Conservation (phyloP, 30 jellyfish, hydroid and myxozoan genomes). For the Cassiopea xamachana region DNA sequence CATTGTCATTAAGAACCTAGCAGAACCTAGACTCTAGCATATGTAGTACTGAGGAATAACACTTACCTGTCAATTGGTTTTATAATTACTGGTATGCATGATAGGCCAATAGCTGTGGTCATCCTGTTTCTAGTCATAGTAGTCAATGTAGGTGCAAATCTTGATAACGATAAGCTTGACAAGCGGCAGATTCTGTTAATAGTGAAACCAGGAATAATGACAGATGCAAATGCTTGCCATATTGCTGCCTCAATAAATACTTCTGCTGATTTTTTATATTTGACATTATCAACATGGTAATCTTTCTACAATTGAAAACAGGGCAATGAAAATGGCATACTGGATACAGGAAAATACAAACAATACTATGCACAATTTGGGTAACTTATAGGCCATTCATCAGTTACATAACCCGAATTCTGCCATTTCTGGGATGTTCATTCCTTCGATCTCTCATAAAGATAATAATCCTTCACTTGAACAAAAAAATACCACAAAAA, state of each 20-base stretch:
- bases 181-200: constrained; percentile 72
- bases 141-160: constrained; percentile 40
- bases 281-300: background rate
- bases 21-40: background rate
- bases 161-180: constrained; percentile 43
- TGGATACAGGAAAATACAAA: no score
- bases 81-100: constrained; percentile 62
- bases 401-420: no score
- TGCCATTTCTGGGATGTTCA: no score
- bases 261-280: constrained; percentile 36
- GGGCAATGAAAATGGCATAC: background rate
- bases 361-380: background rate
- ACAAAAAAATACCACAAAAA: no score
- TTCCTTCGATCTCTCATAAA: no score
- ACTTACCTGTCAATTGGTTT: constrained; percentile 83
- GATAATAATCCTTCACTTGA: no score
- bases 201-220: constrained; percentile 81
- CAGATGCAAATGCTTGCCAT: constrained; percentile 92
- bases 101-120: constrained; percentile 62
- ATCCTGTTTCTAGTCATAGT: constrained; percentile 16
- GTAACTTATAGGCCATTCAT: no score
- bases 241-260: constrained; percentile 78
- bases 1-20: no score
- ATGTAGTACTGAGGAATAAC: background rate
- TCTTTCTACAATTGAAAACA: background rate